Evolutionary conservation across 2,888 invertebrate genomes (phyloP), one percentile per base, ranked within the genome.

Genomic region (Dynastes grantii): DNA sequence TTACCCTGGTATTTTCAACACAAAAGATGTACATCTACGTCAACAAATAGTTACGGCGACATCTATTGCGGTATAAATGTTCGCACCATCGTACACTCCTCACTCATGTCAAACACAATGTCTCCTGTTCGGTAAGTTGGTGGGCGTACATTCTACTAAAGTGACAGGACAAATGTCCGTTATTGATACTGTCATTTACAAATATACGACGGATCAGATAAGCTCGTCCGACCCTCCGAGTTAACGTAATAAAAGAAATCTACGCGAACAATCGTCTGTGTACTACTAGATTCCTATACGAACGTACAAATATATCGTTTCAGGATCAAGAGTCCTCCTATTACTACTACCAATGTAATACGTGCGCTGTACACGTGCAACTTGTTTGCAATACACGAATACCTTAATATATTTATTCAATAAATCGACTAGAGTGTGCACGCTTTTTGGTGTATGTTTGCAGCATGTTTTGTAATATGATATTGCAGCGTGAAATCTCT

Each of bases 171-270:
- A 86, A 86, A 86, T 86, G 86, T 84, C 83, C 83, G 84, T 86
- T 86, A 86, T 86, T 86, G 86, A 86, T 86, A 86, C 85, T 85
- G 86, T 85, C 86, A 86, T 86, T 86, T 86, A 85, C 85, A 85
- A 86, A 86, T 85, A 85, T 85, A 85, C 84, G 82, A 80, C 80
- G 80, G 84, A 85, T 85, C 85, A 85, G 85, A 85, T 85, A 84
- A 83, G 81, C 79, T 71, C 75, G 76, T 29, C 67, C 37, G 67
- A 27, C 22, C 65, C 76, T 67, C n/a, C 58, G 55, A 65, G 68
- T 58, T 58, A 58, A 68, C 55, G 68, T 58, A 65, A 55, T 75
- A 75, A 75, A 63, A 75, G 75, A 75, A 75, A 37, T 53, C 71
- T 27, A 45, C 68, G 8, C 37, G 51, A 68, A 49, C 16, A 29